A percentile compares a stretch with the other conserved stretches of the same genome.
Evolutionary conservation across 2,797 vertebrate species (phyloP).

Genomic region (Sebastes trivittatus): DNA sequence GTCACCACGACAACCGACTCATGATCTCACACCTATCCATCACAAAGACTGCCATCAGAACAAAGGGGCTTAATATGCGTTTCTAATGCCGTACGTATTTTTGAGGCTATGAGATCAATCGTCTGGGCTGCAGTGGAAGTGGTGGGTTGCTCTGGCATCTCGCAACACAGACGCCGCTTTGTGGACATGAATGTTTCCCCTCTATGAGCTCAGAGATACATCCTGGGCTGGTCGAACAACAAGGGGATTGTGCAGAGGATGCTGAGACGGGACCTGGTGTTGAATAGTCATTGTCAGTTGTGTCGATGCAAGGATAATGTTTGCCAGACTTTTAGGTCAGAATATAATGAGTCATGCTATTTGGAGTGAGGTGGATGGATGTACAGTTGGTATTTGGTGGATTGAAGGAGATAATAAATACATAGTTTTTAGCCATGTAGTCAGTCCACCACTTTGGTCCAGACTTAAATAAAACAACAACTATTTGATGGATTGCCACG

Average conservation of each 20-base stretch:
- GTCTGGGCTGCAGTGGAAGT: constrained; percentile 51
- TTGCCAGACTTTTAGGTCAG: constrained; percentile 74
- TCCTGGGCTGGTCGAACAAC: constrained; percentile 67
- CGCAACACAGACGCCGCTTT: constrained; percentile 69
- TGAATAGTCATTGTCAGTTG: constrained; percentile 66
- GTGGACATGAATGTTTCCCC: constrained; percentile 61
- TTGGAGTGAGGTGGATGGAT: not conserved
- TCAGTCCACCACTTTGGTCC: not conserved
- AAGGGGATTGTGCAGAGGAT: constrained; percentile 64
- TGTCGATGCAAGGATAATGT: constrained; percentile 68
- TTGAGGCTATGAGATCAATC: constrained; percentile 33
- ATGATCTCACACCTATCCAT: constrained; percentile 40
- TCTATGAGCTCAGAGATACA: constrained; percentile 63
- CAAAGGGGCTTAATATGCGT: constrained; percentile 15
- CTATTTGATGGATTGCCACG: not conserved
- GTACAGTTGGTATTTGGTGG: not conserved
- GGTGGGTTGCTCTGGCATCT: constrained; percentile 61
- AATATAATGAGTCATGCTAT: constrained; percentile 34
- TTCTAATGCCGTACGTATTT: not conserved
- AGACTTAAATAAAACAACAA: not conserved
- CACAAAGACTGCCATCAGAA: not conserved
- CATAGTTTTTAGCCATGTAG: not conserved
- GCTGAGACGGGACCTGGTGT: constrained; percentile 51
- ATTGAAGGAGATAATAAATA: not conserved
- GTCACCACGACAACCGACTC: not conserved